Percentiles rank a stretch among this genome's conserved stretches.
Conservation (phyloP, 1,140 invertebrate genomes). For the Sminthurides bifidus region DNA sequence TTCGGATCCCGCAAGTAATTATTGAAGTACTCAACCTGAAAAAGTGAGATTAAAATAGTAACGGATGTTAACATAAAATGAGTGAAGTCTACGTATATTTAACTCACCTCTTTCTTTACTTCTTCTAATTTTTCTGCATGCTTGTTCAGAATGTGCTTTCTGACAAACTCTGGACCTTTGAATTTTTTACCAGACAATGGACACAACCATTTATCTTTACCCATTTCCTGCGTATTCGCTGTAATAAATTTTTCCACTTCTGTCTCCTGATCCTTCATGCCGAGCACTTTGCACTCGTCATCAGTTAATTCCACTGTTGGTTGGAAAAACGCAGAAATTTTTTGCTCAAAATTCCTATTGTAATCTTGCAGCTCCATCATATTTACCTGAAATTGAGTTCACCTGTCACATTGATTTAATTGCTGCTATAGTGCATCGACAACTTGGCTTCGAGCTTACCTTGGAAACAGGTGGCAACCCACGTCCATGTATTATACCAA, state of each 20-base stretch:
- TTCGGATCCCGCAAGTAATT: slow-evolving; percentile 93
- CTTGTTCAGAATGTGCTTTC: slow-evolving; percentile 97
- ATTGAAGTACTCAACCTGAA: slow-evolving; percentile 82
- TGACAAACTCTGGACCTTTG: slow-evolving; percentile 96
- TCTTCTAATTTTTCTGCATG: slow-evolving; percentile 93
- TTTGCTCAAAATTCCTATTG: slow-evolving; percentile 65
- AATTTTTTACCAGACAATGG: slow-evolving; percentile 98
- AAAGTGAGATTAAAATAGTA: slow-evolving; percentile 2
- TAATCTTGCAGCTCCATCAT: slow-evolving; percentile 61
- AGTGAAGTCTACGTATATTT: slow-evolving; percentile 4
- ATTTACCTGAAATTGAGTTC: slow-evolving; percentile 40
- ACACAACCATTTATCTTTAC: slow-evolving; percentile 97
- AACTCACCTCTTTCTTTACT: slow-evolving; percentile 74
- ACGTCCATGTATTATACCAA: slow-evolving; percentile 94
- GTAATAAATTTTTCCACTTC: slow-evolving; percentile 91
- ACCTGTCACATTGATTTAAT: not conserved
- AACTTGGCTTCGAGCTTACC: slow-evolving; percentile 39
- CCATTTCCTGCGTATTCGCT: slow-evolving; percentile 86
- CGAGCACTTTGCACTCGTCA: slow-evolving; percentile 73
- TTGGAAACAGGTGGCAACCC: slow-evolving; percentile 69
- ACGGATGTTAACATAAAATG: not conserved
- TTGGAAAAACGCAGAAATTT: slow-evolving; percentile 78
- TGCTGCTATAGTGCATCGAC: not conserved
- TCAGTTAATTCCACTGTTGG: slow-evolving; percentile 51
- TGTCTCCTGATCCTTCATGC: slow-evolving; percentile 70